Evolutionary conservation across 2,888 invertebrate genomes (phyloP).

Genomic region (Melanargia galathea): DNA sequence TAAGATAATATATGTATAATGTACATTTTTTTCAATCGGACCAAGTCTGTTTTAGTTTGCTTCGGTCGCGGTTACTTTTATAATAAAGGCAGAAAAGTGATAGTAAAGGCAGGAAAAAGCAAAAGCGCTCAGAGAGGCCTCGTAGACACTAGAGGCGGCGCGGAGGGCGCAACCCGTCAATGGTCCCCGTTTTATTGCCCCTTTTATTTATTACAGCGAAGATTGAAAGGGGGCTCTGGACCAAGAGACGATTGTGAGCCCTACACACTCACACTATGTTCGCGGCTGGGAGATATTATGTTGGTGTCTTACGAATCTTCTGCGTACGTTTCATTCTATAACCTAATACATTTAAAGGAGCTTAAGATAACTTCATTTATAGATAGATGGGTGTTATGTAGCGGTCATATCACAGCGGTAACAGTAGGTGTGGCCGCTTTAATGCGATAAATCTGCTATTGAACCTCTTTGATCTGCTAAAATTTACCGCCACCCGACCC

Average conservation of each 20-base stretch:
- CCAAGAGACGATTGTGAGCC: constrained; percentile 67
- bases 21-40: no score
- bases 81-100: constrained; percentile 42
- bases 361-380: no score
- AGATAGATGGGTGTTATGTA: no score
- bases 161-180: constrained; percentile 42
- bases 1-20: no score
- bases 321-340: no score
- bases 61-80: not conserved
- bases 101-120: constrained; percentile 44
- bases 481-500: no score
- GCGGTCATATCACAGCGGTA: no score
- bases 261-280: constrained; percentile 39
- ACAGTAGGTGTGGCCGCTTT: no score
- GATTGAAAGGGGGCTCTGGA: constrained; percentile 79
- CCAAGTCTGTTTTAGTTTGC: no score
- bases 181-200: constrained; percentile 71
- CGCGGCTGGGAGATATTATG: constrained; percentile 40
- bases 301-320: constrained; percentile 18
- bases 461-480: no score
- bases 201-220: constrained; percentile 79
- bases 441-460: no score
- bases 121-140: constrained; percentile 58
- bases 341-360: no score
- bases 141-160: constrained; percentile 25